Base-by-base conservation (phyloP, 2,113 vertebrate genomes). In the Chauna torquata region DNA sequence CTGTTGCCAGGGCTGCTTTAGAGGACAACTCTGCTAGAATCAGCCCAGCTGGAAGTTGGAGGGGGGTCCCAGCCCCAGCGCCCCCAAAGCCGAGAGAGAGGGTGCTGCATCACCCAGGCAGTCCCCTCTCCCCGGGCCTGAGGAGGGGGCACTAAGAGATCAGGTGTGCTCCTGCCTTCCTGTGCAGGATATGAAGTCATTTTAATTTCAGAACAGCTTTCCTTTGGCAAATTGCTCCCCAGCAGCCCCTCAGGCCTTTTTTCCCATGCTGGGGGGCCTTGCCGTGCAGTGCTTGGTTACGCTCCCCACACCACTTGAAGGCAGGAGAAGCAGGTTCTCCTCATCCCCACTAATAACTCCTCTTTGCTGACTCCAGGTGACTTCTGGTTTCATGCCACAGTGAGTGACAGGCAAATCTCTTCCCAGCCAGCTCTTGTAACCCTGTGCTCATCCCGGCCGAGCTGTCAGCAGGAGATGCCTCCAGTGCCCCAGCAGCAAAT, bases 261-360 rank as follows among this genome's bases (percentile, higher is more conserved):
- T 68, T 52, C 38, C 49, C 58, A 8, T 0, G 1, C 6, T 18
- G 9, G 25, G 38, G 19, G 12, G 0, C 58, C 47, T 84, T 16
- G 3, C 27, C 5, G 0, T 8, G 5, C 12, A 0, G 0, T 11
- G 13, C 14, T 0, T 2, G 49, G 62, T 58, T 65, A 12, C 4
- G 16, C 42, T 58, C 64, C 27, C 72, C 72, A 25, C 22, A 19
- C 13, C 5, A 0, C 34, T 20, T 10, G 14, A 11, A 34, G 22
- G 61, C 6, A 19, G 23, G 8, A 5, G 30, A 40, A n/a, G 38
- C 45, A 18, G 38, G 40, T 32, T 18, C 6, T 7, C 40, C 30
- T 76, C 12, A 54, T 75, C n/a, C 27, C 49, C 16, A 1, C 15
- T 11, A n/a, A 34, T 38, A 32, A 44, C 18, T 45, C 28, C n/a